phyloP scores from a whole-genome alignment of 2,113 vertebrate species.

The Oreochromis aureus region DNA sequence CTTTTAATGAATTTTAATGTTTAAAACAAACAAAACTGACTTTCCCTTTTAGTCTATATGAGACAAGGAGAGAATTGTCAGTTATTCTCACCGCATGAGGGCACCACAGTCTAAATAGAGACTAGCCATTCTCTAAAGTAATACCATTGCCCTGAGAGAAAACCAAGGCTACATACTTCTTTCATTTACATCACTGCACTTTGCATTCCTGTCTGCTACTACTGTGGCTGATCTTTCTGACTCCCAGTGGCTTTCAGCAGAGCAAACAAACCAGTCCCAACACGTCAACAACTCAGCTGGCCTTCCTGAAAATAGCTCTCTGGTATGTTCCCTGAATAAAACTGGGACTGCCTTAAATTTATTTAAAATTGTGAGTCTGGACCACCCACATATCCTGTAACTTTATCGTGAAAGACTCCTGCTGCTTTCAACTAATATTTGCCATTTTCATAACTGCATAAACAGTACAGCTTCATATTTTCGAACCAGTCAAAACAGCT shows the following conservation, averaged over 20 bases:
- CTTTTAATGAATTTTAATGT: background rate
- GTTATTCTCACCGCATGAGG: constrained; percentile 5
- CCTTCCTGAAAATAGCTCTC: constrained; percentile 36
- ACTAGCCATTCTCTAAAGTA: background rate
- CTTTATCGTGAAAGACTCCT: background rate
- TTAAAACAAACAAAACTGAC: background rate
- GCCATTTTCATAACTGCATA: background rate
- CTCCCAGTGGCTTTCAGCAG: constrained; percentile 41
- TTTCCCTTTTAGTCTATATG: fast-evolving
- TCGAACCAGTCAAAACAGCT: background rate
- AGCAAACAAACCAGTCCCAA: constrained; percentile 37
- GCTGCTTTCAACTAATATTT: background rate
- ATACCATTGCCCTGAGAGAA: constrained; percentile 1
- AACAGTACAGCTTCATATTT: background rate
- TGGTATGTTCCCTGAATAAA: constrained; percentile 21
- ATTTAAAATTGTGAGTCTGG: background rate
- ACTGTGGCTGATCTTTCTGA: constrained; percentile 15
- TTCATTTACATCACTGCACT: constrained; percentile 35
- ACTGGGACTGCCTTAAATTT: background rate
- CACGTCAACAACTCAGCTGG: background rate
- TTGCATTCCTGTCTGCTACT: constrained; percentile 29
- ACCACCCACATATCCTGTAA: constrained; percentile 17
- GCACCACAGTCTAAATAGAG: background rate
- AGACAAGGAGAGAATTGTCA: background rate
- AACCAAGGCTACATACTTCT: background rate